Percentiles rank a stretch among this genome's conserved stretches.
Evolutionary conservation across 1,140 invertebrate species (phyloP).

Genomic region (Nautilus pompilius): DNA sequence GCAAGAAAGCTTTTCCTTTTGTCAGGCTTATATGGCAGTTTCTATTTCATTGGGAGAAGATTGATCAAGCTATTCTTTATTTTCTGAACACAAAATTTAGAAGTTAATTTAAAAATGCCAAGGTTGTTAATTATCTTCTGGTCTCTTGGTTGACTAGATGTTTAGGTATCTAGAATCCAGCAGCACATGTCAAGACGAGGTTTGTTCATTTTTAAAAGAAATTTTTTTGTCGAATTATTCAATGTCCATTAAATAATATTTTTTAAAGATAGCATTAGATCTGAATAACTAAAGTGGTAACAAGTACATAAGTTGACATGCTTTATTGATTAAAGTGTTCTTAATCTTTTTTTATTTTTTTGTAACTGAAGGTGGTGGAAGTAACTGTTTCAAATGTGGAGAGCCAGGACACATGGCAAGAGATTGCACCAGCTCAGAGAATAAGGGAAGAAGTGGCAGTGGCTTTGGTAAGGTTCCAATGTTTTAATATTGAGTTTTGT

Average conservation of each 20-base stretch:
- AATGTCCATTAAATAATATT: neutral
- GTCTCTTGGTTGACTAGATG: too few species aligned
- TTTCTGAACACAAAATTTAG: too few species aligned
- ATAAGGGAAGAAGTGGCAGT: neutral
- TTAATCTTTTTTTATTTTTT: neutral
- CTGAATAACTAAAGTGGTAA: neutral
- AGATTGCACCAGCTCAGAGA: conserved; percentile 24
- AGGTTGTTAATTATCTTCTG: too few species aligned
- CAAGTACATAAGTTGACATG: neutral
- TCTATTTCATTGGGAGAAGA: too few species aligned
- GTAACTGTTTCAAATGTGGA: conserved; percentile 40
- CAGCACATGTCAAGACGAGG: neutral
- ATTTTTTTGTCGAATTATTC: neutral
- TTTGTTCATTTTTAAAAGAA: neutral
- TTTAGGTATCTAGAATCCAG: too few species aligned
- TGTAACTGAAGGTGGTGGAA: conserved; percentile 4
- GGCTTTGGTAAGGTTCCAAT: neutral
- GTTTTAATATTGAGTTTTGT: neutral
- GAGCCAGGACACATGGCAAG: conserved; percentile 41
- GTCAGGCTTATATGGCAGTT: too few species aligned
- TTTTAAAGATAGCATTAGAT: neutral
- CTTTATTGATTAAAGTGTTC: neutral
- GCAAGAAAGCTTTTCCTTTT: too few species aligned
- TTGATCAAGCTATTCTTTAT: too few species aligned
- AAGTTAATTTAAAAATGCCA: too few species aligned